Base-by-base conservation (phyloP, 2,113 vertebrate species). In the Tor tambroides region DNA sequence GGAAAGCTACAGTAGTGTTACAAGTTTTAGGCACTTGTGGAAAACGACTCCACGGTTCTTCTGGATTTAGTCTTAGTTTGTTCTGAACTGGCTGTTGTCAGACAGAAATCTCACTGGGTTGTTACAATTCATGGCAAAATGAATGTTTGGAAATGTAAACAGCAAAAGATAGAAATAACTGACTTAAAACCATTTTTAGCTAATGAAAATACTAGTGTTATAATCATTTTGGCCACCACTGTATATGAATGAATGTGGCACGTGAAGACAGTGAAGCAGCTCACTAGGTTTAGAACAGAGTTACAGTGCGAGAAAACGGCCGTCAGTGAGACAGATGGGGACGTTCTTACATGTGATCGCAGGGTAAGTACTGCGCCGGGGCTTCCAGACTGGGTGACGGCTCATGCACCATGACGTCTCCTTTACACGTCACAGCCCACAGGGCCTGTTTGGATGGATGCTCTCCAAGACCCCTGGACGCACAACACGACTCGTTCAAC, bases 341-440 rank as follows among this genome's bases (percentile, higher is more conserved):
- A 75, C 12, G 14, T 8, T 91, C 97, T 97, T 95, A 99, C 98
- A 99, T 98, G 91, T 96, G 95, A 90, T 99, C 98, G 43, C 96
- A 98, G 0, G 96, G 91, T 91, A 94, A 88, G n/a, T 92, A 87
- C 86, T 95, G 93, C 0, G 93, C 85, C 0, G 93, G 28, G 0
- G 94, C 92, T 92, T 99, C 98, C 92, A 99, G 93, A 75, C 94
- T 93, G 9, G 95, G 92, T 43, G 92, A 93, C 17, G 98, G 98
- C 91, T 99, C 98, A 0, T 98, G 98, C 84, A 98, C 96, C 86
- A 99, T 97, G 93, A 99, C 81, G 92, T 99, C 98, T 74, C 98
- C 98, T 93, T 97, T 98, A 87, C 96, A 96, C 71, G 97, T 99
- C 38, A 97, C 92, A 0, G 98, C 97, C 98, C 98, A 99, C 93